Base-by-base conservation (phyloP, 2,113 vertebrate genomes). In the Menidia beryllina region DNA sequence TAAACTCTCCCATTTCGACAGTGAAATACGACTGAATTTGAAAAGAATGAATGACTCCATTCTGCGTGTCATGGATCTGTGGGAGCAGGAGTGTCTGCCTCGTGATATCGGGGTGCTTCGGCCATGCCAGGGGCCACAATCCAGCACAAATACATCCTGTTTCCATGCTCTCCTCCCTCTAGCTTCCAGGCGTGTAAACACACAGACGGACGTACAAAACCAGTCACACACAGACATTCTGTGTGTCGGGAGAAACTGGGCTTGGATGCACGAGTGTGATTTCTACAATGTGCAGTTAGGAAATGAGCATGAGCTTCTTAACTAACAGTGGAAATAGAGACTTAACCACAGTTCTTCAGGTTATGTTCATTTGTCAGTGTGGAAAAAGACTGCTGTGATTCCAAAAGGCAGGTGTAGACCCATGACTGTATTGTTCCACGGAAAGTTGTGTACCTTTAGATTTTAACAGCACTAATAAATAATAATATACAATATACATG, bases 141-240 rank as follows among this genome's bases (percentile, higher is more conserved):
- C 57, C 74, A 79, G 77, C 82, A 92, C 93, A 95, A 94, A 91
- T 86, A 90, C 73, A 82, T 79, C 82, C 90, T 94, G 87, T 86
- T 84, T 87, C 73, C 60, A 65, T 76, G 76, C 41, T 14, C 36
- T 51, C 48, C 61, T 51, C 52, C 60, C 74, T 75, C 38, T 5
- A 61, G 75, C 56, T 77, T 73, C 63, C 59, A 60, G 56, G 53
- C 49, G 17, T 34, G 65, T 3, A 70, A 14, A 23, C 60, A 69
- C 24, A 72, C 48, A 71, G 48, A 66, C 58, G 52, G 41, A 69
- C 30, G 36, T 47, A 60, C 72, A 73, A 61, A 47, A 57, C 52
- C 25, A 59, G 73, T 56, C 81, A 61, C 53, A 84, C 34, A 52
- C 63, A 72, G 27, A 64, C 58, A 65, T 51, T 60, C 63, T 55